Evolutionary conservation across 1,140 invertebrate genomes (phyloP).

Genomic region (Aphaenogaster rudis): DNA sequence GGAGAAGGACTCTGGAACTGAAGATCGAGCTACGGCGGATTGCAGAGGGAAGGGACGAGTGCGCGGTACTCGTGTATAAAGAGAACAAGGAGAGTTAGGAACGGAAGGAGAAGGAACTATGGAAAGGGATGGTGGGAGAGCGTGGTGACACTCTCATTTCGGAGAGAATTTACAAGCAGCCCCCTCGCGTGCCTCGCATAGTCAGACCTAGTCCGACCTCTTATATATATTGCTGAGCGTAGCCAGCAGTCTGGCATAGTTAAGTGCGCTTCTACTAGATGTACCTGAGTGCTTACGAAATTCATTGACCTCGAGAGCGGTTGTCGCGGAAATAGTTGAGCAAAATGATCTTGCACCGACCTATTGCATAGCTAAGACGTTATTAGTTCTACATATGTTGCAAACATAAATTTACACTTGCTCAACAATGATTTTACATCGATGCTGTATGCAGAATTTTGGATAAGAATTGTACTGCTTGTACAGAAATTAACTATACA

Average conservation of each 20-base stretch:
- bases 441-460: not conserved
- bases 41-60: slow-evolving; percentile 62
- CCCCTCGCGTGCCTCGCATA: slow-evolving; percentile 86
- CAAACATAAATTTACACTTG: slow-evolving; percentile 2
- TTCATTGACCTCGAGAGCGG: slow-evolving; percentile 70
- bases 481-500: not conserved
- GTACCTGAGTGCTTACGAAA: slow-evolving; percentile 75
- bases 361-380: slow-evolving; percentile 37
- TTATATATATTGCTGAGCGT: slow-evolving; percentile 79
- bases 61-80: slow-evolving; percentile 61
- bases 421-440: not conserved
- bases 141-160: slow-evolving; percentile 87
- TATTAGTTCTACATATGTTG: not conserved
- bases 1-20: slow-evolving; percentile 65
- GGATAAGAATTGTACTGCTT: not conserved
- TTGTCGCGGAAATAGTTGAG: slow-evolving; percentile 49
- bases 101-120: slow-evolving; percentile 46
- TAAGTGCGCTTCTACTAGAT: slow-evolving; percentile 83
- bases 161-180: slow-evolving; percentile 86
- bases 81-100: slow-evolving; percentile 70
- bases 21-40: slow-evolving; percentile 60
- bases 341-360: slow-evolving; percentile 24
- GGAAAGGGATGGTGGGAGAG: slow-evolving; percentile 65
- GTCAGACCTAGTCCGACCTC: slow-evolving; percentile 84
- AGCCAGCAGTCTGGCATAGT: slow-evolving; percentile 83